Evolutionary conservation across 2,113 vertebrate genomes (phyloP).

Genomic region (Epinephelus cyanopodus): DNA sequence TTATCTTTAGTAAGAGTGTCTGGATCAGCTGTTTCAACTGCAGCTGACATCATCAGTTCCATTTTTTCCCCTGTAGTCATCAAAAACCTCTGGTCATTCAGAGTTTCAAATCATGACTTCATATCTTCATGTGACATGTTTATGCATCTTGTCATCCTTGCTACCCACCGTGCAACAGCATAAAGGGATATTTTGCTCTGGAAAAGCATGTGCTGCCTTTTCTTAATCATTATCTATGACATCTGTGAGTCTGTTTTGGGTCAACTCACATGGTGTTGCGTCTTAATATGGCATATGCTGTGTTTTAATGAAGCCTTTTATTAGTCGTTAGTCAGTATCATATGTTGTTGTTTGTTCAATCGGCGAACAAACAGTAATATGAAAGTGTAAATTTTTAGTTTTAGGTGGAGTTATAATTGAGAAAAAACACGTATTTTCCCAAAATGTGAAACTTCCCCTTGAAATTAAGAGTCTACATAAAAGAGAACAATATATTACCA

Average conservation of each 20-base stretch:
- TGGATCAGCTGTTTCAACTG: constrained; percentile 50
- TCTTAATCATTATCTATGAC: not conserved
- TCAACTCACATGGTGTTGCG: not conserved
- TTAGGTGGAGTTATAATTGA: not conserved
- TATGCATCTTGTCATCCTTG: not conserved
- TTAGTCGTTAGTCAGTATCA: not conserved
- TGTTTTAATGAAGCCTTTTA: not conserved
- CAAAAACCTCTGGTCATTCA: constrained; percentile 11
- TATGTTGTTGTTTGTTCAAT: not conserved
- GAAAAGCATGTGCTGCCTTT: not conserved
- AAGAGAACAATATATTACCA: no score
- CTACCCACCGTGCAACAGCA: not conserved
- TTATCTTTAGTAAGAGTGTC: constrained; percentile 47
- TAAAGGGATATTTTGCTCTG: not conserved
- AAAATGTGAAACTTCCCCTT: not conserved
- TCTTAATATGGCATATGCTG: constrained; percentile 2
- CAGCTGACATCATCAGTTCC: constrained; percentile 21
- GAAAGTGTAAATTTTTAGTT: no score
- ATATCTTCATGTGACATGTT: not conserved
- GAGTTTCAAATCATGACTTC: constrained; percentile 7
- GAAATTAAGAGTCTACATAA: not conserved
- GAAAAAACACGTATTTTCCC: not conserved
- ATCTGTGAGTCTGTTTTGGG: not conserved
- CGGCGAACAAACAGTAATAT: no score
- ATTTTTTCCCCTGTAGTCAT: constrained; percentile 42